Evolutionary conservation across 1,140 invertebrate genomes (phyloP).

Genomic region (Scaptomyza montana): DNA sequence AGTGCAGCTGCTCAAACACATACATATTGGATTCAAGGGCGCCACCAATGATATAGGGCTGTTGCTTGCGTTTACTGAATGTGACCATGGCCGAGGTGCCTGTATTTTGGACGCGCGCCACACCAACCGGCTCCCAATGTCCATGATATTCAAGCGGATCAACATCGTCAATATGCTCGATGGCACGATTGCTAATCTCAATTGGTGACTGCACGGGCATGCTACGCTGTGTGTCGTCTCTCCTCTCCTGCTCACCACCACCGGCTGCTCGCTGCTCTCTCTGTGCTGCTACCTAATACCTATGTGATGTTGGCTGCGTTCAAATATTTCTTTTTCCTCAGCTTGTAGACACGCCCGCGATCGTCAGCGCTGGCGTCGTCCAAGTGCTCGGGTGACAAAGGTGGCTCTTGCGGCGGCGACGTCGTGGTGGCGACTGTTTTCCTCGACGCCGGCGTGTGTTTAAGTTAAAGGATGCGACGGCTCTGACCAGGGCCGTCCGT

Average conservation of each 20-base stretch:
- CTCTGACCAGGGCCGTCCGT: constrained; percentile 36
- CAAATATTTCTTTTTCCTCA: constrained; percentile 81
- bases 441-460: constrained; percentile 65
- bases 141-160: constrained; percentile 85
- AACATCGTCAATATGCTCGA: constrained; percentile 85
- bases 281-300: constrained; percentile 9
- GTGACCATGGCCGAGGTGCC: constrained; percentile 83
- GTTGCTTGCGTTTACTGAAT: constrained; percentile 77
- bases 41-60: constrained; percentile 85
- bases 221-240: constrained; percentile 6
- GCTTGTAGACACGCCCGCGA: constrained; percentile 83
- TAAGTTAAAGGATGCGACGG: constrained; percentile 44
- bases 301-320: constrained; percentile 75
- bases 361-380: constrained; percentile 73
- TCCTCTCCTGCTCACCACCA: constrained; percentile 2
- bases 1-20: constrained; percentile 89
- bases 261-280: not conserved
- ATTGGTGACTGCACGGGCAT: constrained; percentile 85
- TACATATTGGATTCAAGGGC: constrained; percentile 87
- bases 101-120: constrained; percentile 79
- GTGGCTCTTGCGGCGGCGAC: constrained; percentile 72
- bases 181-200: constrained; percentile 84
- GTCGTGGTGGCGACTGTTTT: constrained; percentile 81
- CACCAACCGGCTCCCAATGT: constrained; percentile 84
- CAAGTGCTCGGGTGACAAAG: constrained; percentile 71